Evolutionary conservation across 1,140 invertebrate species (phyloP), one percentile per base, ranked within the genome.

Genomic region (Helicorthomorpha holstii): DNA sequence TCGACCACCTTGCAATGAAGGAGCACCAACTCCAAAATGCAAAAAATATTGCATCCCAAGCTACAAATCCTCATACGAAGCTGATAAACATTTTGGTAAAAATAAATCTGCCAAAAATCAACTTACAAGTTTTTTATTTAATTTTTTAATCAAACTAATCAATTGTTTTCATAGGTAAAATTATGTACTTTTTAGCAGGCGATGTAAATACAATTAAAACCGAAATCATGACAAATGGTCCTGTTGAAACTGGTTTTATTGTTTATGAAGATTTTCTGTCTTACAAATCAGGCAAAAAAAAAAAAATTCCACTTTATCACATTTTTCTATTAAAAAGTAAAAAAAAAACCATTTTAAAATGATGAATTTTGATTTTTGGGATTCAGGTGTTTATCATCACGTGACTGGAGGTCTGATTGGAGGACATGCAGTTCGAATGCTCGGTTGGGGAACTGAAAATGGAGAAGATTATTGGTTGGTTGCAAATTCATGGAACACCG

Each of bases 401-500:
- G 76, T 77, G 1, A 67, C 73, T 50, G 87, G 88, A 38, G 65
- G 73, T 23, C 72, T 69, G 21, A 71, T 91, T 24, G 90, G 89
- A 27, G 88, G 89, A 12, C 90, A 95, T 69, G 90, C 91, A 24
- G 80, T 94, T 42, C 82, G 82, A 61, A 83, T 95, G 26, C 67
- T 94, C 12, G 90, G 90, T 23, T 92, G 85, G 82, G 88, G 88
- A 22, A 76, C 77, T 2, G 86, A 90, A 62, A 75, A 82, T 51
- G 76, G 75, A 0, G 75, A 73, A 29, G 81, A 82, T 26, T 95
- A 92, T 64, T 95, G 90, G 90, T 72, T 89, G 1, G 76, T 89
- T 58, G 88, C 84, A 42, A 94, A 94, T 69, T 91, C 86, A 0
- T 94, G 89, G 89, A 93, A 93, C 66, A 71, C 72, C 3, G 87